Conservation (phyloP, 2,888 invertebrate genomes). For the Cyrtodaria siliqua region DNA sequence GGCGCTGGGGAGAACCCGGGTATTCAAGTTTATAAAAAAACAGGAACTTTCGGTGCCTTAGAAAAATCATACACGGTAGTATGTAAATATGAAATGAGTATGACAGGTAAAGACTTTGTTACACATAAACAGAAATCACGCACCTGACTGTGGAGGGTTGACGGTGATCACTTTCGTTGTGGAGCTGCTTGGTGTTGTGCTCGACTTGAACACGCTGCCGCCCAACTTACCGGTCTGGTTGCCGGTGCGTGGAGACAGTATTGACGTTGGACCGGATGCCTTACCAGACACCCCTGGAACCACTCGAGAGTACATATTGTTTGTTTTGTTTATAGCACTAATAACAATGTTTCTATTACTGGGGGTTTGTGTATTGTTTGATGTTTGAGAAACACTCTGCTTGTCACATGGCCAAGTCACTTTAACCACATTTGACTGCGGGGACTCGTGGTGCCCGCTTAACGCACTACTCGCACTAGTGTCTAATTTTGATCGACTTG, state of each 20-base stretch:
- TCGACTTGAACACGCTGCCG: conserved; percentile 61
- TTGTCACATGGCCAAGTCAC: conserved; percentile 74
- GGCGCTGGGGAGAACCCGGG: too few relatives aligned
- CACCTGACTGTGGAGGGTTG: conserved; percentile 75
- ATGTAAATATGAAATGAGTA: too few relatives aligned
- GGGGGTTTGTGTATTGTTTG: conserved; percentile 52
- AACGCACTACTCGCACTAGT: conserved; percentile 21
- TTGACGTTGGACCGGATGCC: conserved; percentile 73
- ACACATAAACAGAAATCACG: too few relatives aligned
- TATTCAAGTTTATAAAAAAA: too few relatives aligned
- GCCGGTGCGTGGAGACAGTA: conserved; percentile 74
- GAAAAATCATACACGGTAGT: too few relatives aligned
- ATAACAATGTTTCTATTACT: conserved; percentile 79
- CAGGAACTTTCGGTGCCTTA: too few relatives aligned
- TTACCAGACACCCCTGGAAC: conserved; percentile 71
- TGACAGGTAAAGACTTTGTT: too few relatives aligned
- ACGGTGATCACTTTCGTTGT: conserved; percentile 81
- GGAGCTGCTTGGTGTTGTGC: conserved; percentile 54
- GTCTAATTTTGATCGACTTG: conserved; percentile 58
- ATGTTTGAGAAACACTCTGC: conserved; percentile 37
- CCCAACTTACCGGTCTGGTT: conserved; percentile 70
- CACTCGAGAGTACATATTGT: conserved; percentile 78
- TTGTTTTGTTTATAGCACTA: conserved; percentile 79
- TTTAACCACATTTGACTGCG: conserved; percentile 73
- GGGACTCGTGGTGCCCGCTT: conserved; percentile 58